phyloP scores from a whole-genome alignment of 2,888 invertebrate genomes.

The Iphiclides podalirius region DNA sequence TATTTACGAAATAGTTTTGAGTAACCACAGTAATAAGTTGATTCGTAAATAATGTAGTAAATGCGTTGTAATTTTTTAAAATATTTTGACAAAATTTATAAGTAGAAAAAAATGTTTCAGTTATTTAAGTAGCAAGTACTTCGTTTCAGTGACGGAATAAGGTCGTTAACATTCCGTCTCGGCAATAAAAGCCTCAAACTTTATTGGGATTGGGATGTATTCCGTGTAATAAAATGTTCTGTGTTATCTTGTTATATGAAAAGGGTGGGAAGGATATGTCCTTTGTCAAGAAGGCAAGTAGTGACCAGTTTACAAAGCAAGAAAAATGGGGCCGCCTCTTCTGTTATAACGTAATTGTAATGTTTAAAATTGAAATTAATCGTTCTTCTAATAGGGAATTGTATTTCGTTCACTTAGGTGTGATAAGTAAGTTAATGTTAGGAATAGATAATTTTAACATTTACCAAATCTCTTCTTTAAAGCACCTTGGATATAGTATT shows the following conservation, averaged over 20 bases:
- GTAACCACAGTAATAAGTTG: background rate
- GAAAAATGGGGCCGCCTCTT: conserved; percentile 75
- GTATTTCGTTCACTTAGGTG: conserved; percentile 58
- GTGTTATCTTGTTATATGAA: too few species aligned
- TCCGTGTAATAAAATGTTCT: background rate
- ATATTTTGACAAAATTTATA: background rate
- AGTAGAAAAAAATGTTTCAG: background rate
- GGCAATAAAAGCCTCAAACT: background rate
- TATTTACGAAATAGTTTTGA: background rate
- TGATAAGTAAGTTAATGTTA: conserved; percentile 58
- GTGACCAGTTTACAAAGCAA: too few species aligned
- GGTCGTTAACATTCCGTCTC: conserved; percentile 4
- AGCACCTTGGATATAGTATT: conserved; percentile 12
- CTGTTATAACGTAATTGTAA: conserved; percentile 55
- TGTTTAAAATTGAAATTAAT: conserved; percentile 45
- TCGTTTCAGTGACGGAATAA: background rate
- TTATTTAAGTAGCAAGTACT: too few species aligned
- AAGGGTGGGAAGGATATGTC: too few species aligned
- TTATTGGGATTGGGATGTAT: background rate
- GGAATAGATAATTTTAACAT: conserved; percentile 52
- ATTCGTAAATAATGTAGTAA: background rate
- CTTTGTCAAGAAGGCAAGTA: too few species aligned
- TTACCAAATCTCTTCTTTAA: conserved; percentile 61
- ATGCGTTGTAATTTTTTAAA: background rate
- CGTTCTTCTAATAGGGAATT: conserved; percentile 58